phyloP scores from a whole-genome alignment of 2,797 vertebrate genomes.

The Oryzias sinensis region DNA sequence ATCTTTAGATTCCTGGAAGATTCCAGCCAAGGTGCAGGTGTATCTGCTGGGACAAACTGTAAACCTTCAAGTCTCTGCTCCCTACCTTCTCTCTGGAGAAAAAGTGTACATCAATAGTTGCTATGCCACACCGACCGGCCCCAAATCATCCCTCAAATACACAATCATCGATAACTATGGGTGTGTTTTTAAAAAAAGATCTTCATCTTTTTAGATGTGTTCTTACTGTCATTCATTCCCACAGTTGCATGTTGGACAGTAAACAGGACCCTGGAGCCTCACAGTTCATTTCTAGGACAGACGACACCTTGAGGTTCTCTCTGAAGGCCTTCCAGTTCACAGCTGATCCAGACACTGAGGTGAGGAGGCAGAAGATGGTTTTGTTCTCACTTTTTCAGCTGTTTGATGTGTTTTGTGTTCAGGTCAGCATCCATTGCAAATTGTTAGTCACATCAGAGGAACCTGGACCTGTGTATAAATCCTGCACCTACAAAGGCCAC shows the following conservation, averaged over 20 bases:
- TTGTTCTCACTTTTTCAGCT: not conserved
- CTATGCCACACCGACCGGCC: slow-evolving; percentile 48
- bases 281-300: slow-evolving; percentile 56
- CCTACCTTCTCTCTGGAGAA: slow-evolving; percentile 32
- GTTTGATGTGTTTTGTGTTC: not conserved
- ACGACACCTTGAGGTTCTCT: slow-evolving; percentile 65
- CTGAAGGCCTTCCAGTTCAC: slow-evolving; percentile 75
- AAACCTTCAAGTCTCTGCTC: slow-evolving; percentile 68
- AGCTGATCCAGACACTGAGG: slow-evolving; percentile 60
- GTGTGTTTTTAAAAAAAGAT: slow-evolving; percentile 42
- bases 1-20: slow-evolving; percentile 63
- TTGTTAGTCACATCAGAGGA: slow-evolving; percentile 51
- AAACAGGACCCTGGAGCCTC: slow-evolving; percentile 51
- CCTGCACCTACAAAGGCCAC: slow-evolving; percentile 66
- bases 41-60: slow-evolving; percentile 68
- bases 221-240: not conserved
- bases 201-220: not conserved
- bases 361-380: slow-evolving; percentile 6
- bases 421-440: slow-evolving; percentile 72
- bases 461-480: slow-evolving; percentile 62
- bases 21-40: slow-evolving; percentile 26
- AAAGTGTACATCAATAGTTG: slow-evolving; percentile 72
- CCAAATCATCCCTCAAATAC: slow-evolving; percentile 44
- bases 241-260: slow-evolving; percentile 75
- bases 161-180: slow-evolving; percentile 72